Base-by-base conservation (phyloP, 2,113 vertebrate species). In the Rana temporaria region DNA sequence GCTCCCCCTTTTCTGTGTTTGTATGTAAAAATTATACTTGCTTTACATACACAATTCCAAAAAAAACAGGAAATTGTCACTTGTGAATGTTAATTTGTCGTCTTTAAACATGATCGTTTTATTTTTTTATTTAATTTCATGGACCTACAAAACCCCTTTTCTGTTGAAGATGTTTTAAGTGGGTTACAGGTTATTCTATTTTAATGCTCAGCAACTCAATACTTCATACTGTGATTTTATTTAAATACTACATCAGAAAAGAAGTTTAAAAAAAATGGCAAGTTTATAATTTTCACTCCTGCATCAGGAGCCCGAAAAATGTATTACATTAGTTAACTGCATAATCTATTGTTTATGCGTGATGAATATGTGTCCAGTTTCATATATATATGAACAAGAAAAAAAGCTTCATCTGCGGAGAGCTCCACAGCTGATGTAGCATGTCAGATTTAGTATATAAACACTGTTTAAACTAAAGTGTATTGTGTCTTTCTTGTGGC, bases 391-490 rank as follows among this genome's bases (percentile, higher is more conserved):
- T 56, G 4, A 7, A 30, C 18, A 17, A 15, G n/a, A n/a, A 38
- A 38, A 32, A 14, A 66, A 19, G 92, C 92, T 93, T 91, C 93
- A 91, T 86, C 11, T 6, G 19, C 7, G 17, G 15, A 19, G 86
- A 91, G 92, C 12, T 92, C 92, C 92, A 94, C 93, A 91, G 95
- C 96, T 97, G 93, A 95, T 91, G 93, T 93, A 96, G 97, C 98
- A 98, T 99, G 97, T 97, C 56, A 20, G 93, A 96, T 96, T 96
- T 93, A 96, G 91, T 93, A 92, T 93, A 93, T 93, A 94, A 94
- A 91, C 26, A 48, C 42, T 48, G 42, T 48, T 48, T 48, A 48
- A 48, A 48, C 2, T 8, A 11, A 8, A 48, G 9, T 48, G 42
- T 48, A 11, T 48, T 48, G 42, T 12, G 12, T 48, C 9, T 8